Base-by-base conservation (phyloP, 1,140 invertebrate genomes). In the Lucilia sericata region DNA sequence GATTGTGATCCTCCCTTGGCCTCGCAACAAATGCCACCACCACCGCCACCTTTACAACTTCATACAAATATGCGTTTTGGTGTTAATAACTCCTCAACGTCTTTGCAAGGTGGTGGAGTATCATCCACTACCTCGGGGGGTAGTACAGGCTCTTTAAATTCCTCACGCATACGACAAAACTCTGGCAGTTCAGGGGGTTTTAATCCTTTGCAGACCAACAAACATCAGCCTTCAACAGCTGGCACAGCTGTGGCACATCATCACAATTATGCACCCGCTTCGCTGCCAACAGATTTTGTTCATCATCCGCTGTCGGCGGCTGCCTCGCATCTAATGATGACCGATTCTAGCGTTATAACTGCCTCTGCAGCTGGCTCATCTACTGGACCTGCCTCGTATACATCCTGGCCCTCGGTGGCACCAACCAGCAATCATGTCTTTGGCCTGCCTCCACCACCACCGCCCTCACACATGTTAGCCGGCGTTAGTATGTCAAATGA, bases 311-410 rank as follows among this genome's bases (percentile, higher is more conserved):
- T 86, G 36, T 87, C 88, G 0, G 87, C 88, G 0, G 89, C 89
- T 17, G 88, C 89, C 42, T 90, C 89, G 0, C 89, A 90, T 76
- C 86, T 90, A 8, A 90, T 90, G 89, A 90, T 90, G 89, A 90
- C 88, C 14, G 89, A 90, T 85, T 90, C 89, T 60, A 90, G 89
- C 83, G 89, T 90, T 10, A 90, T 90, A 51, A 87, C 89, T 51
- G 89, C 89, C 14, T 87, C 89, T 2, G 87, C 89, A 8, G 87
- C 86, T n/a, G 88, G 89, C 7, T 42, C n/a, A 9, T 19, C 60
- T 5, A 84, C 85, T n/a, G 87, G 82, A 2, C 87, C 86, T 19
- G 75, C 85, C 55, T 86, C 85, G 9, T 90, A 85, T 55, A 85
- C 82, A 51, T 51, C 84, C 36, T 84, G 86, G 36, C 83, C 83